A percentile compares a stretch with the other conserved stretches of the same genome.
Conservation (phyloP, 2,797 vertebrate genomes). For the Urophycis tenuis region DNA sequence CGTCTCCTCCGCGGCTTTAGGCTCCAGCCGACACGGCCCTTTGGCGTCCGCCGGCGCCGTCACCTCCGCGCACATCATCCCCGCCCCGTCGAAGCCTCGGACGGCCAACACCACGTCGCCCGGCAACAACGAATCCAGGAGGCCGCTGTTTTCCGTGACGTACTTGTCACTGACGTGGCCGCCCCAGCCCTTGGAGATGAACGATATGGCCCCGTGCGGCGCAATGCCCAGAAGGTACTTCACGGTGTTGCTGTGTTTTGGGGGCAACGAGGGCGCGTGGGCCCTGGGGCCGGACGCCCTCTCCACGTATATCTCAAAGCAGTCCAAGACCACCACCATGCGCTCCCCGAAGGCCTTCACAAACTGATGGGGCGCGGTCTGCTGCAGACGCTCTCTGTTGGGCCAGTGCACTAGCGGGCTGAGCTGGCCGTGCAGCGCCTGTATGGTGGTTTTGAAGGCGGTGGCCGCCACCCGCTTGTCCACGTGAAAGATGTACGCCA, state of each 20-base stretch:
- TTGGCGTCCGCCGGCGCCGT: slow-evolving; percentile 7
- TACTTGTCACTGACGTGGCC: slow-evolving; percentile 1
- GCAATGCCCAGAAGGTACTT: slow-evolving; percentile 8
- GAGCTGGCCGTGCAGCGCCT: slow-evolving; percentile 5
- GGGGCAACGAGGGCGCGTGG: neutral
- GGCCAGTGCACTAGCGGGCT: slow-evolving; percentile 12
- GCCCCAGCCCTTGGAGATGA: slow-evolving; percentile 10
- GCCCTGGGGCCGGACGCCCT: slow-evolving; percentile 3
- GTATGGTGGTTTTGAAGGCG: slow-evolving; percentile 7
- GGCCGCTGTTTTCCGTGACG: neutral
- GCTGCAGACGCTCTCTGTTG: slow-evolving; percentile 9
- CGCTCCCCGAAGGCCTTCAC: slow-evolving; percentile 19
- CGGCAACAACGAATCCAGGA: neutral
- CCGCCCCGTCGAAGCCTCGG: neutral
- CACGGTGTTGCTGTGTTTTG: neutral
- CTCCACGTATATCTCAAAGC: slow-evolving; percentile 15
- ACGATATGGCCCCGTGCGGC: slow-evolving; percentile 2
- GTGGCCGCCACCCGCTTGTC: neutral
- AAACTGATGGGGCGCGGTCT: slow-evolving; percentile 18
- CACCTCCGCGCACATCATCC: slow-evolving; percentile 13
- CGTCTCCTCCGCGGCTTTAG: neutral
- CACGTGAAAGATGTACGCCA: slow-evolving; percentile 16
- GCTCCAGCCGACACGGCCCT: neutral
- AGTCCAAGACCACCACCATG: slow-evolving; percentile 20
- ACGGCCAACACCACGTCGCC: slow-evolving; percentile 12